These are phyloP conservation scores for Sphaerophoria rueppellii DNA, from an alignment of 2,888 invertebrate genomes.

Conservation along the genomic window DNA sequence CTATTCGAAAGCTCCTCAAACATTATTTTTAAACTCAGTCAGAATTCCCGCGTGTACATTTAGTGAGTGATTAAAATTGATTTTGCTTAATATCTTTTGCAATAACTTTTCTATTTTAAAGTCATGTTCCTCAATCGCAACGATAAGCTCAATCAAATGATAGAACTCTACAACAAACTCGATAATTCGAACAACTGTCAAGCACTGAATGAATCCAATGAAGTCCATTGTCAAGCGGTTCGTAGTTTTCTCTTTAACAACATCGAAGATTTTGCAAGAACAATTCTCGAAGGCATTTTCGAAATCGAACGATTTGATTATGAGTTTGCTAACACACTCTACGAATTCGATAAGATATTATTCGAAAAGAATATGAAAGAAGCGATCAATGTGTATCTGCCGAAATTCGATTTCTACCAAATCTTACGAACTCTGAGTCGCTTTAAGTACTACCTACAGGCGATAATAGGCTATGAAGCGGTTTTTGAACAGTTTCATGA, in stretches of 20 bases:
- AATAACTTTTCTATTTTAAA: no score
- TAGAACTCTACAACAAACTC: not conserved
- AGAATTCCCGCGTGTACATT: no score
- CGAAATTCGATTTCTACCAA: not conserved
- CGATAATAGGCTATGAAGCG: not conserved
- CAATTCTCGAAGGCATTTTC: not conserved
- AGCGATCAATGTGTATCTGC: not conserved
- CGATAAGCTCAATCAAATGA: not conserved
- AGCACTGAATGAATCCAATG: not conserved
- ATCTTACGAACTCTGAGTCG: not conserved
- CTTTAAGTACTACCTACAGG: not conserved
- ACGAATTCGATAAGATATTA: not conserved
- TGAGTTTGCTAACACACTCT: conserved; percentile 2
- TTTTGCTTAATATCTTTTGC: no score
- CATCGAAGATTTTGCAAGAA: conserved; percentile 1
- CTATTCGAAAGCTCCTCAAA: no score
- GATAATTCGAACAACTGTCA: not conserved
- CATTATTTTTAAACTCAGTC: no score
- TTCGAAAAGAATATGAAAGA: not conserved
- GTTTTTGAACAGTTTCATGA: not conserved
- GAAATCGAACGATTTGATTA: not conserved
- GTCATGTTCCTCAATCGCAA: not conserved
- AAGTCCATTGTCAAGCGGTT: not conserved
- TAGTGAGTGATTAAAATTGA: no score
- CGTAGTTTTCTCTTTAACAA: not conserved